Conservation (phyloP, 2,113 vertebrate species). For the Callionymus lyra region DNA sequence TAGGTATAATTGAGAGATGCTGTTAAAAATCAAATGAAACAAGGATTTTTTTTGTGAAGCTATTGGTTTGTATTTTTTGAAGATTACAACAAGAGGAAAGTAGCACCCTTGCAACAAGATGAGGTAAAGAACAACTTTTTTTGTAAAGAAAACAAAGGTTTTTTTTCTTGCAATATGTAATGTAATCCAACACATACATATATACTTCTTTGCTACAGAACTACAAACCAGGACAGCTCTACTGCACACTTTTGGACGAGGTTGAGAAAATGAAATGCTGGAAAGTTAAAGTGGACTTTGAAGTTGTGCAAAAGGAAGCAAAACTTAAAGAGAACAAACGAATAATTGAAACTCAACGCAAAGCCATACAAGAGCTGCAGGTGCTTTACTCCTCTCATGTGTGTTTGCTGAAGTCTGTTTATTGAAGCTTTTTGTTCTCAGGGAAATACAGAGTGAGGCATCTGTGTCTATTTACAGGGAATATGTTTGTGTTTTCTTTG, state of each 20-base stretch:
- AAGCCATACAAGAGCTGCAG: conserved; percentile 89
- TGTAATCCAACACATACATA: neutral
- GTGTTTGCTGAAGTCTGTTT: neutral
- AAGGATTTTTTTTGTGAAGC: neutral
- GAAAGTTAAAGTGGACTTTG: conserved; percentile 76
- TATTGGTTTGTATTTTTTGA: conserved; percentile 7
- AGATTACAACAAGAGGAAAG: conserved; percentile 56
- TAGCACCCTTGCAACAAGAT: conserved; percentile 57
- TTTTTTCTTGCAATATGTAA: neutral
- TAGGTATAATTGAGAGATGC: conserved; percentile 18
- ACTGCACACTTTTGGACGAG: conserved; percentile 84
- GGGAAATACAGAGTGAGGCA: neutral
- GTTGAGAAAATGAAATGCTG: conserved; percentile 86
- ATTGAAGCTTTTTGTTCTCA: neutral
- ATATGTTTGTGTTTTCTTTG: conserved; percentile 14
- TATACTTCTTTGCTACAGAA: conserved; percentile 59
- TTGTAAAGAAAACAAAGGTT: too few species aligned
- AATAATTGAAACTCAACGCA: conserved; percentile 81
- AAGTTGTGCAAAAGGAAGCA: conserved; percentile 76
- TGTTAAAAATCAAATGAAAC: neutral
- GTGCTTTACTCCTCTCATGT: conserved; percentile 52
- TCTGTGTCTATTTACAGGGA: neutral
- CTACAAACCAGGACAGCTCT: conserved; percentile 69
- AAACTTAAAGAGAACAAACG: conserved; percentile 79
- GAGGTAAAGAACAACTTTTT: conserved; percentile 31